A percentile compares a stretch with the other conserved stretches of the same genome.
These are phyloP conservation scores for Caenorhabditis zanzibari DNA, from an alignment of 2,888 invertebrate genomes.

Conservation along the genomic window DNA sequence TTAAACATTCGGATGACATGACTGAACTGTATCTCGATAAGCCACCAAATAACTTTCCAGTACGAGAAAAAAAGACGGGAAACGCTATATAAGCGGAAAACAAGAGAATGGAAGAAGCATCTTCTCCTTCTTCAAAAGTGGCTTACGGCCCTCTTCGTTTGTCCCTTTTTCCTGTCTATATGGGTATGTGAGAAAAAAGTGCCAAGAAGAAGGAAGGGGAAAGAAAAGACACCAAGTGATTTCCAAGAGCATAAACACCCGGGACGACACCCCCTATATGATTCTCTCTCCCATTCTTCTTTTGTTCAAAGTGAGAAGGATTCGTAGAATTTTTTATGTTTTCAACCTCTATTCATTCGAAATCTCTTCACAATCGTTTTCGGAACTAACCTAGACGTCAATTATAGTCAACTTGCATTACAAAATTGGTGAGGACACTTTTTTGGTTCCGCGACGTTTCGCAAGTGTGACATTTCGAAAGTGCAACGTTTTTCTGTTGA, in stretches of 20 bases:
- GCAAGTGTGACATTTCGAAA: too few relatives aligned
- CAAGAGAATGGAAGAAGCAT: not conserved
- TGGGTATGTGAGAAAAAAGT: constrained; percentile 27
- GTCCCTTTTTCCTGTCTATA: constrained; percentile 10
- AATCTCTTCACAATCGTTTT: too few relatives aligned
- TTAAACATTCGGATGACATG: too few relatives aligned
- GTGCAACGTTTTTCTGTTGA: too few relatives aligned
- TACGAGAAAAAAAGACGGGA: constrained; percentile 1
- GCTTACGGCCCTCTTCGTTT: constrained; percentile 24
- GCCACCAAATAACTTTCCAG: constrained; percentile 12
- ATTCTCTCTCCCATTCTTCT: constrained; percentile 15
- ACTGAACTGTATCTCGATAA: too few relatives aligned
- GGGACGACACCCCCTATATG: constrained; percentile 16
- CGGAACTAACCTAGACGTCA: too few relatives aligned
- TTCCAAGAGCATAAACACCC: constrained; percentile 46
- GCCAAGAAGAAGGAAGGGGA: constrained; percentile 10
- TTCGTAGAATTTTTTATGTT: too few relatives aligned
- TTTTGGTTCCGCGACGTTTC: too few relatives aligned
- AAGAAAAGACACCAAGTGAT: constrained; percentile 39
- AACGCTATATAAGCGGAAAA: constrained; percentile 25
- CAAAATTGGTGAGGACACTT: too few relatives aligned
- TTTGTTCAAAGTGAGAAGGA: not conserved
- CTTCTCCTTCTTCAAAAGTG: constrained; percentile 46
- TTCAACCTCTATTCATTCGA: too few relatives aligned
- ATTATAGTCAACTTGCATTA: too few relatives aligned